Evolutionary conservation across 2,797 vertebrate species (phyloP), one percentile per base, ranked within the genome.

Genomic region (Anomalospiza imberbis): DNA sequence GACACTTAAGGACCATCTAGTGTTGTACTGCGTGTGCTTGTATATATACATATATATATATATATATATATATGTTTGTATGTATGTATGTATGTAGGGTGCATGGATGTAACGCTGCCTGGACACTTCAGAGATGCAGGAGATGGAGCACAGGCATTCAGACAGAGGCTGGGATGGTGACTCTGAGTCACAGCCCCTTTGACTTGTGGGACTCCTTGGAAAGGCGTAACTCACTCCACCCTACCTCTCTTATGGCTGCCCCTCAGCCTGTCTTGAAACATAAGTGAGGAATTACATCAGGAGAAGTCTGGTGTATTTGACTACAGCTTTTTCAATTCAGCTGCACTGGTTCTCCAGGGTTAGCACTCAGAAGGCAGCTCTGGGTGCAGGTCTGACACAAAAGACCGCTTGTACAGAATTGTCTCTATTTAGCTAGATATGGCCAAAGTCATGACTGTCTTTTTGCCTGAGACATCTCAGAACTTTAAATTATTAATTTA

Each of bases 201-300:
- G 32, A 31, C 20, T 45, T 63, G 29, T 24, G 21, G 16, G 17
- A 53, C 14, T 45, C 26, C 32, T 75, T 68, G 42, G 40, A 71
- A 83, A 55, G 8, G 13, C 51, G 14, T 11, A 54, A 10, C 38
- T 72, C 25, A 13, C 1, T 63, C 7, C 13, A 21, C 12, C 13
- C 20, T 26, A 10, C 4, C 18, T 3, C 3, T 68, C 36, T 25
- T 32, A 36, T 22, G 36, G 3, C 26, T 57, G 8, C 24, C 70
- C n/a, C 45, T 85, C 36, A 34, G 9, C 4, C 12, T 2, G 1
- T 20, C 60, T 62, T 28, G 40, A 68, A 80, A 47, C 2, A 6
- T 4, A 50, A 54, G 5, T 0, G 0, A 21, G 9, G 40, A 89
- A 82, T 16, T 10, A 16, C 1, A 1, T 3, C 0, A 1, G 13